phyloP scores from a whole-genome alignment of 2,797 vertebrate genomes.

The Anableps anableps region DNA sequence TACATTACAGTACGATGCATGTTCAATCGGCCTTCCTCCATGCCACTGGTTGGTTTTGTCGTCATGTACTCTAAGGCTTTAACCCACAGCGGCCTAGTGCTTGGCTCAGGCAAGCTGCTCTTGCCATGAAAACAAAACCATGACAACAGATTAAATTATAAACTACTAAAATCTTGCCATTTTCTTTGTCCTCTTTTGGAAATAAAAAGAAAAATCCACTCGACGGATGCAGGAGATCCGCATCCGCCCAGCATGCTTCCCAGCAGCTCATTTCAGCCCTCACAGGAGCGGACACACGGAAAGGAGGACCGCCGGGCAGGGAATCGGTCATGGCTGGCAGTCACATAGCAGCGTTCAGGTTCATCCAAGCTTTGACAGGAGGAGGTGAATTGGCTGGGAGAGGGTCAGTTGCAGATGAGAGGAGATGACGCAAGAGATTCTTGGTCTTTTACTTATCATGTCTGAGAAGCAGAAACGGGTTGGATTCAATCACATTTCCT shows the following conservation, averaged over 20 bases:
- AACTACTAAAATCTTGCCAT: conserved; percentile 82
- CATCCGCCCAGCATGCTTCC: conserved; percentile 75
- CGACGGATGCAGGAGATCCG: conserved; percentile 65
- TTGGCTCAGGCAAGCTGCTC: conserved; percentile 83
- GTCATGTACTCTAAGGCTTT: conserved; percentile 89
- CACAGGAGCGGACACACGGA: conserved; percentile 61
- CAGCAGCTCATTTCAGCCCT: conserved; percentile 79
- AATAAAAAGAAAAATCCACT: conserved; percentile 50
- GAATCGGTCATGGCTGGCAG: conserved; percentile 80
- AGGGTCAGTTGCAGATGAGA: conserved; percentile 42
- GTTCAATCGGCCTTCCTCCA: conserved; percentile 87
- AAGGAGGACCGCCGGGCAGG: conserved; percentile 62
- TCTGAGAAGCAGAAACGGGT: conserved; percentile 80
- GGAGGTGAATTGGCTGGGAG: conserved; percentile 52
- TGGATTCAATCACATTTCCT: conserved; percentile 51
- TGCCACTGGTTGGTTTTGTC: conserved; percentile 77
- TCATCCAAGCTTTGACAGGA: conserved; percentile 72
- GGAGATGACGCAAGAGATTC: conserved; percentile 52
- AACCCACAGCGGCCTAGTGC: conserved; percentile 83
- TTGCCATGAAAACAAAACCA: conserved; percentile 82
- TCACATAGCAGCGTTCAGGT: conserved; percentile 86
- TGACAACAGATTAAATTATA: conserved; percentile 83
- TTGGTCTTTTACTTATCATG: conserved; percentile 32
- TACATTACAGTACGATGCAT: conserved; percentile 99
- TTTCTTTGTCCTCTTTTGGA: conserved; percentile 73